Percentiles rank a stretch among this genome's conserved stretches.
phyloP scores from a whole-genome alignment of 2,888 invertebrate species.

The Scelioninae gen. 1 region DNA sequence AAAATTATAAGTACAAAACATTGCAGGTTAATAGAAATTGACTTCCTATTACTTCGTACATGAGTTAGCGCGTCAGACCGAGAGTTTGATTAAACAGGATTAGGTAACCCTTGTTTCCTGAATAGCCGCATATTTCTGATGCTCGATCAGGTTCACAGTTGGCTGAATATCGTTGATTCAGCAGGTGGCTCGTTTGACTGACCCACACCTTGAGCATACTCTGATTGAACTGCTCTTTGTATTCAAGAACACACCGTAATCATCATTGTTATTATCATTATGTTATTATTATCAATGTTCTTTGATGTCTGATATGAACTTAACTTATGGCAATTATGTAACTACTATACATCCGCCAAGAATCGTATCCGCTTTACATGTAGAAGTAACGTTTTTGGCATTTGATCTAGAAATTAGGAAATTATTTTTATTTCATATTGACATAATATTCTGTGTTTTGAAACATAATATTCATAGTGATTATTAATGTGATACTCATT shows the following conservation, averaged over 20 bases:
- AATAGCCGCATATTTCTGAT: conserved; percentile 61
- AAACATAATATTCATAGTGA: too few relatives aligned
- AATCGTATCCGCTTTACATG: conserved; percentile 8
- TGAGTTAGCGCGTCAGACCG: conserved; percentile 46
- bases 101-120: conserved; percentile 60
- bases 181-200: conserved; percentile 79
- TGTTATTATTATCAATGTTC: conserved; percentile 27
- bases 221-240: conserved; percentile 37
- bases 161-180: conserved; percentile 71
- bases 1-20: conserved; percentile 26
- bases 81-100: conserved; percentile 59
- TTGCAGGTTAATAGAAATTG: conserved; percentile 44
- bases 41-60: conserved; percentile 44
- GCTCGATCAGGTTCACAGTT: conserved; percentile 61
- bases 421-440: too few relatives aligned
- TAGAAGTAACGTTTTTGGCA: neutral
- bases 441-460: too few relatives aligned
- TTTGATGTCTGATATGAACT: conserved; percentile 32
- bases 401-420: too few relatives aligned
- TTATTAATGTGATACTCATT: too few relatives aligned
- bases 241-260: conserved; percentile 38
- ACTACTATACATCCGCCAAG: neutral
- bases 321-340: conserved; percentile 4
- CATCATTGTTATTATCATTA: conserved; percentile 40
- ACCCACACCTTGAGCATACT: conserved; percentile 65